Conservation (phyloP, 2,888 invertebrate genomes). For the Boloria euphrosyne region DNA sequence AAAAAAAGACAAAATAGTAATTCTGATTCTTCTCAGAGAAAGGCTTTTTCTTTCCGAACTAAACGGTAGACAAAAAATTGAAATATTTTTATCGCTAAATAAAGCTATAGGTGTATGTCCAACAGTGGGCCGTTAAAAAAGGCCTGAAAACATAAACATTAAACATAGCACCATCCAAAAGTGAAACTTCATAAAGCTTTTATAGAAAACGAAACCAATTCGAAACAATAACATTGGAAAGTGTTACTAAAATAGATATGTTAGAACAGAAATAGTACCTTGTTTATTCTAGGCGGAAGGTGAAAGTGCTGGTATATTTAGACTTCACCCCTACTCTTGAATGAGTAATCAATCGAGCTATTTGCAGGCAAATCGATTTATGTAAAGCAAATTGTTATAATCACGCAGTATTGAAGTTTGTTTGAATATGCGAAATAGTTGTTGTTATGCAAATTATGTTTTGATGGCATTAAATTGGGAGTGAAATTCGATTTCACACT, state of each 20-base stretch:
- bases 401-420: conserved; percentile 11
- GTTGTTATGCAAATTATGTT: background rate
- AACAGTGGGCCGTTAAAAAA: no score
- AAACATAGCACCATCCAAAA: no score
- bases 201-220: conserved; percentile 3
- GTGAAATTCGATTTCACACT: no score
- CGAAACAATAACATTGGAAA: background rate
- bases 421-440: conserved; percentile 1
- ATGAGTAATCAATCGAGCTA: conserved; percentile 11
- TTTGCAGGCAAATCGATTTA: conserved; percentile 23
- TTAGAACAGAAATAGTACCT: conserved; percentile 9
- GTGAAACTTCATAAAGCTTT: background rate
- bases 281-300: conserved; percentile 3
- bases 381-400: conserved; percentile 10
- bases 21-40: no score
- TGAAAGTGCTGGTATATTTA: conserved; percentile 23
- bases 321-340: conserved; percentile 10
- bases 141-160: no score
- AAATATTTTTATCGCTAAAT: no score
- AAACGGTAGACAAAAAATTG: no score
- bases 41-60: no score
- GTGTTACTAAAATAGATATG: conserved; percentile 7
- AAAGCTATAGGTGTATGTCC: no score
- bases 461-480: no score
- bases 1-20: no score